These are phyloP conservation scores for Drosophila hydei DNA, from an alignment of 1,140 invertebrate species.

Conservation along the genomic window DNA sequence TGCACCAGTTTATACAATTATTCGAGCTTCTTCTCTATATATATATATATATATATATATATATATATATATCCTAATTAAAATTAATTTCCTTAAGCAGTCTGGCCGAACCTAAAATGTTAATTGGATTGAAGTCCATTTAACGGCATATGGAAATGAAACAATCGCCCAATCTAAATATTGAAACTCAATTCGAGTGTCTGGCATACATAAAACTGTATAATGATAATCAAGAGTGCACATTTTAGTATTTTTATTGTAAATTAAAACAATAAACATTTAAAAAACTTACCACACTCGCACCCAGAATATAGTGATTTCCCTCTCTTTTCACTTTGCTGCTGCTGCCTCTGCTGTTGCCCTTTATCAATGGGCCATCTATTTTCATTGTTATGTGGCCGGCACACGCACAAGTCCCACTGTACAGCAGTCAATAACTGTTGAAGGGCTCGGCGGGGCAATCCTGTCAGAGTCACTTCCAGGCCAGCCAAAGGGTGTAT, in stretches of 20 bases:
- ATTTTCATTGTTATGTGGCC: slow-evolving; percentile 76
- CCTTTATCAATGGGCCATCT: slow-evolving; percentile 69
- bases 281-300: slow-evolving; percentile 46
- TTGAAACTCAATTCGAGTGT: slow-evolving; percentile 40
- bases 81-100: slow-evolving; percentile 14
- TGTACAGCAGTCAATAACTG: slow-evolving; percentile 47
- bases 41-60: too few species aligned
- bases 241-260: slow-evolving; percentile 80
- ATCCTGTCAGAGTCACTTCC: slow-evolving; percentile 21
- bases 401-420: slow-evolving; percentile 57
- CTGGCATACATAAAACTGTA: slow-evolving; percentile 65
- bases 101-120: neutral
- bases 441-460: slow-evolving; percentile 33
- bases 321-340: neutral
- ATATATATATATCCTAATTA: slow-evolving; percentile 17
- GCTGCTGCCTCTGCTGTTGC: slow-evolving; percentile 14
- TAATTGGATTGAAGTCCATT: neutral
- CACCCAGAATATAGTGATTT: neutral
- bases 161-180: neutral
- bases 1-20: too few species aligned
- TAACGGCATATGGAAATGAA: slow-evolving; percentile 12
- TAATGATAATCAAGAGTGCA: slow-evolving; percentile 78
- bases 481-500: slow-evolving; percentile 22
- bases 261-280: slow-evolving; percentile 81
- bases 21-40: too few species aligned